Conservation (phyloP, 2,113 vertebrate species). For the Scomber japonicus region DNA sequence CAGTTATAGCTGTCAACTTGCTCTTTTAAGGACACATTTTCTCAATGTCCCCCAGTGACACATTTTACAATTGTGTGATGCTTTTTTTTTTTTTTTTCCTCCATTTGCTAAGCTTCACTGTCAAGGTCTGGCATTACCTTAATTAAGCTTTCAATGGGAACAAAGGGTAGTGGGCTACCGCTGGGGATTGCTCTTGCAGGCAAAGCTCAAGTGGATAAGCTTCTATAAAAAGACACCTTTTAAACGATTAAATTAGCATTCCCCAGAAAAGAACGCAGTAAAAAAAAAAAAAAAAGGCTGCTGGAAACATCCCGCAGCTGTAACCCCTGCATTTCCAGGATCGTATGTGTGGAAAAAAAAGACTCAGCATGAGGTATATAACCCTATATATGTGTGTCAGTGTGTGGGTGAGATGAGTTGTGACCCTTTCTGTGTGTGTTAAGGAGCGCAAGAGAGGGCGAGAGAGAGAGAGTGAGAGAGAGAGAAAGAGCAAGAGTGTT, state of each 20-base stretch:
- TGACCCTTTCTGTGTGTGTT: slow-evolving; percentile 60
- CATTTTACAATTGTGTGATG: slow-evolving; percentile 40
- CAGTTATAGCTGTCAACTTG: slow-evolving; percentile 33
- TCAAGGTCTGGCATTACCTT: slow-evolving; percentile 64
- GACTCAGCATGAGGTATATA: slow-evolving; percentile 32
- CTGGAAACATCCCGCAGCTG: slow-evolving; percentile 39
- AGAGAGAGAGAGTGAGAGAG: slow-evolving; percentile 27
- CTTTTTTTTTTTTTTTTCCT: slow-evolving; percentile 22
- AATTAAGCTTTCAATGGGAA: slow-evolving; percentile 71
- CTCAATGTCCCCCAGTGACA: slow-evolving; percentile 33
- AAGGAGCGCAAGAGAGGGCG: slow-evolving; percentile 41
- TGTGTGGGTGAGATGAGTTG: slow-evolving; percentile 76
- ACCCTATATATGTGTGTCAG: slow-evolving; percentile 49
- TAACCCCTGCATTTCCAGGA: slow-evolving; percentile 37
- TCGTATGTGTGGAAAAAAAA: not conserved
- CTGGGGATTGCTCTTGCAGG: slow-evolving; percentile 53
- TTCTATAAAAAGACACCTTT: slow-evolving; percentile 71
- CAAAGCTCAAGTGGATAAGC: slow-evolving; percentile 67
- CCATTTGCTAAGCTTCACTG: slow-evolving; percentile 49
- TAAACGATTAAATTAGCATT: slow-evolving; percentile 79
- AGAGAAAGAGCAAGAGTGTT: slow-evolving; percentile 43
- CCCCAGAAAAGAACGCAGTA: slow-evolving; percentile 8
- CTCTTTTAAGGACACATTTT: slow-evolving; percentile 20
- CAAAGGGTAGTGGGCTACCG: slow-evolving; percentile 56
- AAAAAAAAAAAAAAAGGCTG: not conserved